Evolutionary conservation across 53 echinoderm and acorn worm species (phyloP), one percentile per base, ranked within the genome.

Genomic region (Arbacia lixula): DNA sequence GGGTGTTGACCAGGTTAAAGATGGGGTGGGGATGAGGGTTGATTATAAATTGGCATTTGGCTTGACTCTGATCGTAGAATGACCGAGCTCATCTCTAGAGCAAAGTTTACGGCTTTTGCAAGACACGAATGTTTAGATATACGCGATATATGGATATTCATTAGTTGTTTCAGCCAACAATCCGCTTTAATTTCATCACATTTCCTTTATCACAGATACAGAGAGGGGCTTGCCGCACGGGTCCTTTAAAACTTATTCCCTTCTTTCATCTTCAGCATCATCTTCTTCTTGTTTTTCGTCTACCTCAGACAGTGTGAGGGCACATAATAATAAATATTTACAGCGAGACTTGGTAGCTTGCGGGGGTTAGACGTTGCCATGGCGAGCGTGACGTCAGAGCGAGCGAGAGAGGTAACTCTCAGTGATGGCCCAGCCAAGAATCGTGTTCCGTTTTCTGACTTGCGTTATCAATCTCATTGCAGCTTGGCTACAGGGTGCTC

Each of bases 391-490:
- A 69, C 69, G 69, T 69, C 40, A 40, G 69, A 41, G 27, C 40
- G 69, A n/a, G 69, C 12, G 69, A 43, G 27, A 69, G 43, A 42
- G 69, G 69, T 43, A 69, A 69, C 69, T 69, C 43, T 27, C 69
- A 69, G 69, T 69, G 69, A 69, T 69, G 69, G 43, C 40, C 69
- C 36, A 26, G 43, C 69, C 36, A 26, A 43, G 69, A 69, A 26
- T 69, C 69, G 69, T 69, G 69, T 69, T 69, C 43, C 69, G 69
- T 69, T 69, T 69, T 69, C 69, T 69, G 69, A 69, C 6, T 39
- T 43, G 25, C 40, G 69, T 43, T 69, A 69, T 69, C 69, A 69
- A 69, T 69, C 43, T 69, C 69, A 41, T 69, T 69, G 26, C 0
- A 69, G 28, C 40, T 26, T 25, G 27, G 43, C 43, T 24, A 69